Base-by-base conservation (phyloP, 2,888 invertebrate genomes). In the Cheilosia urbana region DNA sequence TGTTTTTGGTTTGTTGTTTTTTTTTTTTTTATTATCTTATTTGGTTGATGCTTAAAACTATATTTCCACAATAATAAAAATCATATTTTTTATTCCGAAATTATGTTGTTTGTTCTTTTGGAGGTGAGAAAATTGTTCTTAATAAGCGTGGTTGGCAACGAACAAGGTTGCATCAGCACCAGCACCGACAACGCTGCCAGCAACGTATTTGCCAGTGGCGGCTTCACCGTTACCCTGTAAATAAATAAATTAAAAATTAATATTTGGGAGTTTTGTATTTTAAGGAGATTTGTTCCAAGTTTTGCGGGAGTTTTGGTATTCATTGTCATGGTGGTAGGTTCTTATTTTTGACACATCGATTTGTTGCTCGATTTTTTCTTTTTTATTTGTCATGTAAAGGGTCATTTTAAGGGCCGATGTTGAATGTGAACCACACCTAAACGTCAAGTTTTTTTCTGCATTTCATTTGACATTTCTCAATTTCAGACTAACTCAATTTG, bases 131-230 rank as follows among this genome's bases (percentile, higher is more conserved):
- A 4, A 21, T 15, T 40, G 68, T 42, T 63, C 80, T 94, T 98
- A 99, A 93, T 99, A 99, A 89, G 97, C 96, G 93, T 99, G 99
- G 93, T 99, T 97, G 90, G 98, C 97, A 89, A 99, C 96, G 93
- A 98, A 99, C 89, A 99, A 95, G 87, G 96, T 96, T 89, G 97
- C 94, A 3, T 95, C 96, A 68, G 96, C 98, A 88, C 98, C 98
- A 91, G 95, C 95, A 91, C 98, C 97, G 90, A 94, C 94, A 27
- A 96, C 96, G 87, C 96, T 97, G 90, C 99, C 99, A 51, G 96
- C 95, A 88, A 94, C 94, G 93, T 99, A 99, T 93, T 98, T 97
- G 90, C 99, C 99, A 89, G 95, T 93, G 71, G 98, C 94, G 66
- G 99, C 98, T 87, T 96, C 95, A 81, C 98, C 97, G 94, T 99